A percentile compares a stretch with the other conserved stretches of the same genome.
Evolutionary conservation across 2,797 vertebrate species (phyloP).

Genomic region (Epinephelus malabaricus): DNA sequence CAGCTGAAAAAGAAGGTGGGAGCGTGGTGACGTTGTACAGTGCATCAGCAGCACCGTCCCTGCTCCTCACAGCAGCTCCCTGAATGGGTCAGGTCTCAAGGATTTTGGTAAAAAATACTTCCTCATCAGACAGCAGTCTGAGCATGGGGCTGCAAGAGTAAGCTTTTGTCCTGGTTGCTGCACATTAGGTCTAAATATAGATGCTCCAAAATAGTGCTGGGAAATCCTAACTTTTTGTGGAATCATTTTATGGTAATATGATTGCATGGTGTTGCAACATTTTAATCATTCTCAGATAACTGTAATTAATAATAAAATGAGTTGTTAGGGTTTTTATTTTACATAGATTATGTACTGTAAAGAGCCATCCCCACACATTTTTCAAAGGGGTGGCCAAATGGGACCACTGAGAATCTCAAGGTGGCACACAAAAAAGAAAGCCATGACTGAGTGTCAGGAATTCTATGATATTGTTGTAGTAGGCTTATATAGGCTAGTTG

Average conservation of each 20-base stretch:
- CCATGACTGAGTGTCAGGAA: too few species aligned
- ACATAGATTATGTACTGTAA: neutral
- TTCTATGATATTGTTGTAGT: too few species aligned
- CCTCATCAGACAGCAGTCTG: neutral
- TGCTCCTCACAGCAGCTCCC: constrained; percentile 10
- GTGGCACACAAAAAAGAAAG: too few species aligned
- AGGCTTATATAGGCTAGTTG: too few species aligned
- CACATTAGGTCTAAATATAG: constrained; percentile 22
- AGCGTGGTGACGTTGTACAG: constrained; percentile 36
- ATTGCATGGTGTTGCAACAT: neutral
- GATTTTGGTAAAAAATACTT: constrained; percentile 12
- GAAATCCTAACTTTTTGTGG: neutral
- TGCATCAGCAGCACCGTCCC: constrained; percentile 48
- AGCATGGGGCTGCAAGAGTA: neutral
- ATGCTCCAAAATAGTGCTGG: neutral
- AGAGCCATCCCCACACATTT: neutral
- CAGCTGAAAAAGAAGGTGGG: constrained; percentile 65
- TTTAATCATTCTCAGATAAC: neutral
- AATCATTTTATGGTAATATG: neutral
- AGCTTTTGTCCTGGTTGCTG: neutral
- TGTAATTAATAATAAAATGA: neutral
- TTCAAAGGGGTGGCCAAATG: too few species aligned
- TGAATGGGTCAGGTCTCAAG: constrained; percentile 4
- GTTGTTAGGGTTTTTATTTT: neutral
- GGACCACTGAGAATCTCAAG: too few species aligned